Evolutionary conservation across 2,113 vertebrate species (phyloP).

Genomic region (Alligator mississippiensis): DNA sequence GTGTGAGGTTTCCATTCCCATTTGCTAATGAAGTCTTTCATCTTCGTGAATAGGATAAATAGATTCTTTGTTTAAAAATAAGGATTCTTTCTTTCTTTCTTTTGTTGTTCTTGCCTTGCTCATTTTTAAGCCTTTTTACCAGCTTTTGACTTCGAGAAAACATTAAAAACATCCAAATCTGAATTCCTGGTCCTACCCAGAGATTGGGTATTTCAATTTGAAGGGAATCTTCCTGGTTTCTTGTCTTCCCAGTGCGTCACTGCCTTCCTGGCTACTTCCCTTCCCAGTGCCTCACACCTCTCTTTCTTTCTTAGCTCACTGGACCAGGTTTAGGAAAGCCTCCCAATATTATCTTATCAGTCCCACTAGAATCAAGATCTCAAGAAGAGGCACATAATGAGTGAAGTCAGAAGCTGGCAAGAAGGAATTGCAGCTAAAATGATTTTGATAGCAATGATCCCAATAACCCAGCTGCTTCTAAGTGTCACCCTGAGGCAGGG

Average conservation of each 20-base stretch:
- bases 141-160: slow-evolving; percentile 61
- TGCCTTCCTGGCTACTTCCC: background rate
- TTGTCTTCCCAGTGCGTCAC: slow-evolving; percentile 53
- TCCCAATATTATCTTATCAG: slow-evolving; percentile 70
- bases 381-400: slow-evolving; percentile 73
- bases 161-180: slow-evolving; percentile 38
- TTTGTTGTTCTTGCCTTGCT: slow-evolving; percentile 36
- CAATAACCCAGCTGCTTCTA: slow-evolving; percentile 76
- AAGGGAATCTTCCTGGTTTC: slow-evolving; percentile 44
- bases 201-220: slow-evolving; percentile 58
- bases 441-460: slow-evolving; percentile 77
- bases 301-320: slow-evolving; percentile 56
- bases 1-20: slow-evolving; percentile 65
- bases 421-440: slow-evolving; percentile 75
- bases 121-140: slow-evolving; percentile 57
- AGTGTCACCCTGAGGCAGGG: slow-evolving; percentile 75
- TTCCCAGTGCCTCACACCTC: slow-evolving; percentile 54
- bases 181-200: slow-evolving; percentile 38
- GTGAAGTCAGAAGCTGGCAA: slow-evolving; percentile 74
- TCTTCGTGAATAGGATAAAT: slow-evolving; percentile 69
- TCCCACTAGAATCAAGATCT: slow-evolving; percentile 76
- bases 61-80: slow-evolving; percentile 66
- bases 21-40: slow-evolving; percentile 73
- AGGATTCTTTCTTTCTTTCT: slow-evolving; percentile 51
- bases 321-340: slow-evolving; percentile 60